Evolutionary conservation across 2,797 vertebrate genomes (phyloP).

Genomic region (Falco concolor): DNA sequence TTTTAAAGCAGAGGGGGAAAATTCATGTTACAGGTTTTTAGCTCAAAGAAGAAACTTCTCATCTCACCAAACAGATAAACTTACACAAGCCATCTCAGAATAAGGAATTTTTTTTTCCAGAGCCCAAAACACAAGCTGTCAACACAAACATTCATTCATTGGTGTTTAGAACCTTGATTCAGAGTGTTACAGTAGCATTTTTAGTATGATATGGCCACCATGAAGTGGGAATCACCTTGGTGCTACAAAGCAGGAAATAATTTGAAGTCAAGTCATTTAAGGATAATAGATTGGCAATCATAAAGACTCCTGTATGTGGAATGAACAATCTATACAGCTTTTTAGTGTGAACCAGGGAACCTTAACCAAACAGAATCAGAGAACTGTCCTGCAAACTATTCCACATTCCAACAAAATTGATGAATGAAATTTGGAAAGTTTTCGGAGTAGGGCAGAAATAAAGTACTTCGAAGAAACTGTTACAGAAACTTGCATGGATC

Average conservation of each 20-base stretch:
- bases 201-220: neutral
- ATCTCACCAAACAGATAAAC: neutral
- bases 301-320: neutral
- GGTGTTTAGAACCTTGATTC: neutral
- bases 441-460: neutral
- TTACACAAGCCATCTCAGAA: neutral
- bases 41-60: neutral
- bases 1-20: neutral
- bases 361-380: neutral
- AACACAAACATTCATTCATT: neutral
- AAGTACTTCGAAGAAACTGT: neutral
- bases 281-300: neutral
- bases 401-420: neutral
- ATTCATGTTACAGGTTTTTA: neutral
- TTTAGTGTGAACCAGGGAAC: neutral
- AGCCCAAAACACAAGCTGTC: neutral
- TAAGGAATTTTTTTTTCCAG: neutral
- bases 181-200: neutral
- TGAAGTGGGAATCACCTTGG: neutral
- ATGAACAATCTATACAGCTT: neutral
- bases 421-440: neutral
- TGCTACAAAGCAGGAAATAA: neutral
- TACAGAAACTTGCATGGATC: neutral
- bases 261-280: neutral
- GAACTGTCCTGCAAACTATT: neutral